Evolutionary conservation across 2,113 vertebrate species (phyloP).

Genomic region (Ranitomeya imitator): DNA sequence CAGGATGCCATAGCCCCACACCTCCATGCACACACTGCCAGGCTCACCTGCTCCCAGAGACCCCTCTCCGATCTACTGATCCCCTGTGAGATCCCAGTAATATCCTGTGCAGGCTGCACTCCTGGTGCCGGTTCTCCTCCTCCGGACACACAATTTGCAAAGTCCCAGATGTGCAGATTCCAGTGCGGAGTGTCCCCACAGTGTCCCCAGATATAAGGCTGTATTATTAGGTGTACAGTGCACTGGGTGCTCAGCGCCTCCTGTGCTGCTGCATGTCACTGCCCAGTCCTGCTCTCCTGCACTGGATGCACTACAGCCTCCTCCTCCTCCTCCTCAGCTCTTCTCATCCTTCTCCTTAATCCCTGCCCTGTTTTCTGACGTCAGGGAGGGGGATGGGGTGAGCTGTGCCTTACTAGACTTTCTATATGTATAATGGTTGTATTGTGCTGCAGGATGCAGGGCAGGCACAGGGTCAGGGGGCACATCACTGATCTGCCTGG

Average conservation of each 20-base stretch:
- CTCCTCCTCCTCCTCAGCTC: slow-evolving; percentile 15
- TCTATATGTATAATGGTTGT: slow-evolving; percentile 25
- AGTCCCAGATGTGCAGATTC: neutral
- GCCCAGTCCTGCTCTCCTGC: neutral
- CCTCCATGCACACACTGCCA: too few relatives aligned
- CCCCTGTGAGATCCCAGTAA: neutral
- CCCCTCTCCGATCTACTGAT: neutral
- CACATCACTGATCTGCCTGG: neutral
- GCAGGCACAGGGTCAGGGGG: neutral
- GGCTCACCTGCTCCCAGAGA: slow-evolving; percentile 24
- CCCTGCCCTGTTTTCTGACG: slow-evolving; percentile 47
- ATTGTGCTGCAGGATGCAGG: slow-evolving; percentile 40
- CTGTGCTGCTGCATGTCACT: neutral
- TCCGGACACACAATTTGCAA: neutral
- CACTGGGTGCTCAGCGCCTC: neutral
- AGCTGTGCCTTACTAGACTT: slow-evolving; percentile 4
- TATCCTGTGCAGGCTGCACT: neutral
- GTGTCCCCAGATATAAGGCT: neutral
- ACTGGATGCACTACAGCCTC: neutral
- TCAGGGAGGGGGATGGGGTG: slow-evolving; percentile 43
- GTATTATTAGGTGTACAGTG: neutral
- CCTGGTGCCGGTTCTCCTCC: neutral
- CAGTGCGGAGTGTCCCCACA: neutral
- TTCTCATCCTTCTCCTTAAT: slow-evolving; percentile 4
- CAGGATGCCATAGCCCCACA: neutral